phyloP scores from a whole-genome alignment of 1,140 invertebrate genomes.

The Augochlora pura region DNA sequence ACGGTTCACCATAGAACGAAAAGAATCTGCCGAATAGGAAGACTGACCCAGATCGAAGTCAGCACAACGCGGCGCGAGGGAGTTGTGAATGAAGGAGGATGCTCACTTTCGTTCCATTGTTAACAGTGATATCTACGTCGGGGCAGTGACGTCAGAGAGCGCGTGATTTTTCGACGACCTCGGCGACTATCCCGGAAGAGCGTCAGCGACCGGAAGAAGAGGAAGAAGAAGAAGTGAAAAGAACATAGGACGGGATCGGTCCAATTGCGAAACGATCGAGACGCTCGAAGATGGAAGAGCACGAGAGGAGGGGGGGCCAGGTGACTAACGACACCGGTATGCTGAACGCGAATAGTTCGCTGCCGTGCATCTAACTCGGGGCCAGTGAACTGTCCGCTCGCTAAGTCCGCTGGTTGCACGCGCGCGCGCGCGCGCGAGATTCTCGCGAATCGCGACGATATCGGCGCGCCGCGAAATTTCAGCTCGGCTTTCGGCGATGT shows the following conservation, averaged over 20 bases:
- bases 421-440: no score
- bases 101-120: not conserved
- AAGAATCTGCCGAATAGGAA: not conserved
- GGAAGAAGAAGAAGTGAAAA: no score
- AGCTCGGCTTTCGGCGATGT: not conserved
- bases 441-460: conserved; percentile 3
- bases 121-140: no score
- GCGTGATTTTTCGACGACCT: not conserved
- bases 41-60: not conserved
- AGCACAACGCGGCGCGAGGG: not conserved
- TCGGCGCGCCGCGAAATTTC: not conserved
- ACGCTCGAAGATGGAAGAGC: not conserved
- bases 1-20: not conserved
- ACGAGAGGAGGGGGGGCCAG: not conserved
- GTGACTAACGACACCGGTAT: conserved; percentile 48
- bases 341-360: conserved; percentile 41
- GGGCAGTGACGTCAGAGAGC: not conserved
- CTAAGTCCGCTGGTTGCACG: no score
- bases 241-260: not conserved
- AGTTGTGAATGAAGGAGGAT: not conserved
- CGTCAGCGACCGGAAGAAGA: not conserved
- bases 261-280: not conserved
- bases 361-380: conserved; percentile 2
- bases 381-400: conserved; percentile 36
- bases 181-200: not conserved